phyloP scores from a whole-genome alignment of 2,888 invertebrate genomes.

The Drosophila multiciliata region DNA sequence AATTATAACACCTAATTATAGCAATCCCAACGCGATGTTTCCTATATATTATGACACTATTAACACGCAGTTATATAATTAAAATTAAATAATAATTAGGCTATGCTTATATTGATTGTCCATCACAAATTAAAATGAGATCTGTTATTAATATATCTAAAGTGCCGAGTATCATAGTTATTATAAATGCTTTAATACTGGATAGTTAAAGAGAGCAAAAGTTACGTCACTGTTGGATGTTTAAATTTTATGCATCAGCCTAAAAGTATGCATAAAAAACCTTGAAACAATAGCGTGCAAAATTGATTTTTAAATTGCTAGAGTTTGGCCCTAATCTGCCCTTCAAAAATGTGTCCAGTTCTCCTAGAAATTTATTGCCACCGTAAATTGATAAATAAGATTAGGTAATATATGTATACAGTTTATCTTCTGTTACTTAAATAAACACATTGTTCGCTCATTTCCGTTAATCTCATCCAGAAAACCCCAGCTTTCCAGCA shows the following conservation, averaged over 20 bases:
- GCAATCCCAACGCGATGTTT: not conserved
- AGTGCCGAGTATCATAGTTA: not conserved
- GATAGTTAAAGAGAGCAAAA: not conserved
- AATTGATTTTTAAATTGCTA: not conserved
- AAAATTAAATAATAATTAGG: not conserved
- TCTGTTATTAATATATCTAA: not conserved
- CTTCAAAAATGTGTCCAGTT: not conserved
- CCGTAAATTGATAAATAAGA: not conserved
- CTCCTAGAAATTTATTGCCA: not conserved
- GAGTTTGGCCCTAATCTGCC: not conserved
- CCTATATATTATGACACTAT: not conserved
- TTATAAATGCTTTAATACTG: not conserved
- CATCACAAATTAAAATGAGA: not conserved
- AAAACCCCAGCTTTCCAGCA: not conserved
- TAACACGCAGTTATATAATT: not conserved
- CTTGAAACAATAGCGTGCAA: not conserved
- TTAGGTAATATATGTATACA: not conserved
- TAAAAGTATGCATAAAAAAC: conserved; percentile 38
- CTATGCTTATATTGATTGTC: not conserved
- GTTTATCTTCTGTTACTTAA: not conserved
- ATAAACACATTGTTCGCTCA: not conserved
- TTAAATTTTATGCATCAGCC: not conserved
- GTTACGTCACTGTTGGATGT: not conserved
- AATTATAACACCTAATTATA: not conserved
- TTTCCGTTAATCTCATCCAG: conserved; percentile 10